A percentile compares a stretch with the other conserved stretches of the same genome.
These are phyloP conservation scores for Sceliomorpha sp. DNA, from an alignment of 2,888 invertebrate species.

Conservation along the genomic window DNA sequence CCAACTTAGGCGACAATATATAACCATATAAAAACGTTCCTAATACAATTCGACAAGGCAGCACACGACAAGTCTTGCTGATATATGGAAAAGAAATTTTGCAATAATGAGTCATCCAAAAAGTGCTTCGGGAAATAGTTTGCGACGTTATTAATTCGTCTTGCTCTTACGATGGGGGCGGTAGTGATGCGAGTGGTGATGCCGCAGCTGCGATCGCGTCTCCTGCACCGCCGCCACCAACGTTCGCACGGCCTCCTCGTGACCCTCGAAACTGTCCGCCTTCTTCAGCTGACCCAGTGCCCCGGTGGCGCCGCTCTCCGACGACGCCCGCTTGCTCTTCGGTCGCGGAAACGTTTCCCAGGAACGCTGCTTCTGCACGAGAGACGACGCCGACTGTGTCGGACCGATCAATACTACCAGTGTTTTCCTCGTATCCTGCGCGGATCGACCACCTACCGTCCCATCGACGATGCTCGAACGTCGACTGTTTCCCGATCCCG, in stretches of 20 bases:
- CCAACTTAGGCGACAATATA: too few species aligned
- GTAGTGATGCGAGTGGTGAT: constrained; percentile 73
- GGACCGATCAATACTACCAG: constrained; percentile 81
- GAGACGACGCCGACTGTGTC: constrained; percentile 66
- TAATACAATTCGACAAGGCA: too few species aligned
- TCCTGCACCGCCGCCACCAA: constrained; percentile 86
- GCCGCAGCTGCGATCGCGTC: constrained; percentile 82
- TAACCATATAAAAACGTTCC: too few species aligned
- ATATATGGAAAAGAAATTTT: too few species aligned
- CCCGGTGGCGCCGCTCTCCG: constrained; percentile 54
- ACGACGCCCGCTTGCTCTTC: constrained; percentile 71
- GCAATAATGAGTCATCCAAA: too few species aligned
- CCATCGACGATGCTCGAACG: constrained; percentile 82
- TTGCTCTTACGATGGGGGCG: constrained; percentile 78
- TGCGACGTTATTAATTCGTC: constrained; percentile 69
- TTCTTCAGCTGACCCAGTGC: constrained; percentile 81
- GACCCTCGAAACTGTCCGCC: constrained; percentile 86
- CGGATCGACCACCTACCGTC: constrained; percentile 67
- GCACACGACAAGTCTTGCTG: too few species aligned
- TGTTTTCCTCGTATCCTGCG: constrained; percentile 80
- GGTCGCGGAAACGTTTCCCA: constrained; percentile 85
- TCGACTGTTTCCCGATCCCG: constrained; percentile 81
- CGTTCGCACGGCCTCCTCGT: constrained; percentile 86
- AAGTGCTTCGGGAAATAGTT: constrained; percentile 14
- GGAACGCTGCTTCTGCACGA: constrained; percentile 84